Conservation (phyloP, 1,140 invertebrate genomes). For the Cyrtorhinus lividipennis region DNA sequence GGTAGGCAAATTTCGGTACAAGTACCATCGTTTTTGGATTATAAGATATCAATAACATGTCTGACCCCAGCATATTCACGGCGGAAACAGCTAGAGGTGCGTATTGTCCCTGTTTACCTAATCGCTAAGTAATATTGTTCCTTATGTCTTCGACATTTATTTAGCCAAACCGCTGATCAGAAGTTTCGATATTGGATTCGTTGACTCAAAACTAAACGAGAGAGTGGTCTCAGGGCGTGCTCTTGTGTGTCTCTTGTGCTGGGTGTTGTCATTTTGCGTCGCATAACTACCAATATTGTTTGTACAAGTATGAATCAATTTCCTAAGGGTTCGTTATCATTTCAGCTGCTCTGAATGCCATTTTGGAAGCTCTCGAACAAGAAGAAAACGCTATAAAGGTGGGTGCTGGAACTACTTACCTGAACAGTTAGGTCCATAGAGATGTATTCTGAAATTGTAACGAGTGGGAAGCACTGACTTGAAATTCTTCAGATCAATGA, state of each 20-base stretch:
- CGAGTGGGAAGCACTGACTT: too few species aligned
- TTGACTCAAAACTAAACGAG: neutral
- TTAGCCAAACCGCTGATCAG: neutral
- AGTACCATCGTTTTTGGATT: too few species aligned
- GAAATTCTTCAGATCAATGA: conserved; percentile 41
- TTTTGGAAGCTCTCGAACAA: conserved; percentile 52
- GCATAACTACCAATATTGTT: too few species aligned
- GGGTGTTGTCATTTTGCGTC: too few species aligned
- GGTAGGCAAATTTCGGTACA: too few species aligned
- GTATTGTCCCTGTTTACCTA: conserved; percentile 2
- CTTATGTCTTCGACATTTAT: neutral
- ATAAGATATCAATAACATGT: conserved; percentile 10
- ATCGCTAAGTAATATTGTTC: neutral
- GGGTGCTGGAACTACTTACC: neutral
- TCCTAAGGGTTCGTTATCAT: conserved; percentile 22
- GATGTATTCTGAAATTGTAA: too few species aligned
- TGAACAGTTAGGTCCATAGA: neutral
- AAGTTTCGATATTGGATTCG: neutral
- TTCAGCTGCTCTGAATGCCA: conserved; percentile 49
- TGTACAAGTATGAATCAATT: too few species aligned
- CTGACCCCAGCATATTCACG: conserved; percentile 12
- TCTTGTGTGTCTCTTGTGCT: too few species aligned
- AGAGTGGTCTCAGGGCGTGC: too few species aligned
- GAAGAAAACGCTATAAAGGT: conserved; percentile 61
- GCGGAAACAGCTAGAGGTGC: conserved; percentile 31